Percentiles rank a stretch among this genome's conserved stretches.
phyloP scores from a whole-genome alignment of 2,797 vertebrate species.

The Gambelia wislizenii region DNA sequence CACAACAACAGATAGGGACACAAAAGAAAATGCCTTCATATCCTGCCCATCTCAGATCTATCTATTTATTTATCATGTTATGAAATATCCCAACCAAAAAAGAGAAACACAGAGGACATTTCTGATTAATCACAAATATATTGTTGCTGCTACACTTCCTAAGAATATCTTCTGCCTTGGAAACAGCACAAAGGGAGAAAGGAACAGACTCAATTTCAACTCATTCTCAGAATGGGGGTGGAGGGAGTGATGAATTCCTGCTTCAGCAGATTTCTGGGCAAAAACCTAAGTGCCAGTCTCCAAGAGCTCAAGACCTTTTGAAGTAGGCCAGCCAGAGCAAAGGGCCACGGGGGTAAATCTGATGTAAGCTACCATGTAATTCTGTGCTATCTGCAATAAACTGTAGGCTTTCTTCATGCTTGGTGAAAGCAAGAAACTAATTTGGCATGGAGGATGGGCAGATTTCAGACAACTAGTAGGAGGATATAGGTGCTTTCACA shows the following conservation, averaged over 20 bases:
- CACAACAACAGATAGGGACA: background rate
- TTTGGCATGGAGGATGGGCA: conserved; percentile 31
- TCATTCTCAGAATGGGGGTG: background rate
- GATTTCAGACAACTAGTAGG: conserved; percentile 27
- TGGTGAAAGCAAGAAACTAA: conserved; percentile 61
- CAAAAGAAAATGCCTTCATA: background rate
- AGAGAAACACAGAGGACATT: background rate
- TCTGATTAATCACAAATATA: background rate
- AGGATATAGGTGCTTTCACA: conserved; percentile 58
- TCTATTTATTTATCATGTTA: background rate
- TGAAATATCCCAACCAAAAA: background rate
- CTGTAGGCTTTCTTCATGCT: conserved; percentile 59
- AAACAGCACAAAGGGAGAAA: background rate
- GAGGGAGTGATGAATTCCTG: background rate
- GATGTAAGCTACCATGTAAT: conserved; percentile 66
- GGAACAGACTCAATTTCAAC: background rate
- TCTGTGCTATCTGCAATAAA: conserved; percentile 57
- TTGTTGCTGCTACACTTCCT: background rate
- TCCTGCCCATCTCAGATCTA: background rate
- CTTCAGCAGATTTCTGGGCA: conserved; percentile 28
- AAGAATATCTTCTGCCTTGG: background rate
- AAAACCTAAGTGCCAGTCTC: conserved; percentile 52
- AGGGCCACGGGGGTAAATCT: conserved; percentile 70
- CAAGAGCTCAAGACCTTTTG: conserved; percentile 46
- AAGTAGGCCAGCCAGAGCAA: conserved; percentile 66